Conservation (phyloP, 1,140 invertebrate species). For the Panagrolaimus sp. region DNA sequence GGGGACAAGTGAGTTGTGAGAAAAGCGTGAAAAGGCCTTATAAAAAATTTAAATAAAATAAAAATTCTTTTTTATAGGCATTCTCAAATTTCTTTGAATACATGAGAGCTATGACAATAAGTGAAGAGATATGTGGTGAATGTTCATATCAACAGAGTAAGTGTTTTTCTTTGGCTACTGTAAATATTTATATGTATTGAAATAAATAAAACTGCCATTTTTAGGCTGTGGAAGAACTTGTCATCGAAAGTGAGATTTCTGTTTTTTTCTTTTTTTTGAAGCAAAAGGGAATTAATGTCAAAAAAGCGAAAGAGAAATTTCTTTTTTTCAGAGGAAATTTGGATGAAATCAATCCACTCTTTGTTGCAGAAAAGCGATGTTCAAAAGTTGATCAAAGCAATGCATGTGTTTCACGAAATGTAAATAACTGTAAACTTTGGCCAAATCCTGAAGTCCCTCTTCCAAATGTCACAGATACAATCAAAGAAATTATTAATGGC, state of each 20-base stretch:
- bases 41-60: neutral
- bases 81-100: conserved; percentile 56
- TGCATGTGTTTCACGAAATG: conserved; percentile 32
- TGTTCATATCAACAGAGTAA: conserved; percentile 49
- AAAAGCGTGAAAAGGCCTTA: neutral
- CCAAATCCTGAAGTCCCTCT: conserved; percentile 50
- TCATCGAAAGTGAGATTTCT: conserved; percentile 47
- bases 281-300: neutral
- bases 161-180: neutral
- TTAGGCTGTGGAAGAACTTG: conserved; percentile 45
- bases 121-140: conserved; percentile 52
- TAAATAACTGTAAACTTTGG: conserved; percentile 46
- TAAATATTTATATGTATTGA: too few relatives aligned
- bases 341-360: conserved; percentile 49
- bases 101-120: conserved; percentile 48
- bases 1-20: conserved; percentile 48
- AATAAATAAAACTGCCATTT: conserved; percentile 35
- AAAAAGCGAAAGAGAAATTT: neutral
- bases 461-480: conserved; percentile 46
- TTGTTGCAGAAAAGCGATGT: conserved; percentile 52
- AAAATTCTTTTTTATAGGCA: conserved; percentile 36
- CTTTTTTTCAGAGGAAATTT: conserved; percentile 46
- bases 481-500: conserved; percentile 49
- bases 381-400: conserved; percentile 47
- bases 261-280: neutral